These are phyloP conservation scores for Tiliacea citrago DNA, from an alignment of 2,888 invertebrate genomes.

Conservation along the genomic window DNA sequence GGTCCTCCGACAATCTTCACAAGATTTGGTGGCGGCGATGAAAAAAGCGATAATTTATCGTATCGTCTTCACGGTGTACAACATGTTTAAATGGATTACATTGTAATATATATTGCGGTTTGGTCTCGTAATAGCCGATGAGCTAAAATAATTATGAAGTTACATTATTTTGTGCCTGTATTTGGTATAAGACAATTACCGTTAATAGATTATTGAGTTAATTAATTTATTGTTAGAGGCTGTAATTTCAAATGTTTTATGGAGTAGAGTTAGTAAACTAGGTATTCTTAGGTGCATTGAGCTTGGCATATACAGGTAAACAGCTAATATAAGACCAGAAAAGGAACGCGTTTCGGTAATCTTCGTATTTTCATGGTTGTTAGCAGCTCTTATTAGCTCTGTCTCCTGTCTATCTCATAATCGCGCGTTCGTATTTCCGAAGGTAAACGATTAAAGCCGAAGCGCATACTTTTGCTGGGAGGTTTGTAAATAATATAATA, in stretches of 20 bases:
- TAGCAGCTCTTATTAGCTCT: neutral
- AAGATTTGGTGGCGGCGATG: neutral
- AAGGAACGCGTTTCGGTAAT: neutral
- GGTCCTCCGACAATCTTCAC: neutral
- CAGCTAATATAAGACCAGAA: neutral
- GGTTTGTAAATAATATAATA: neutral
- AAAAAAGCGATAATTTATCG: neutral
- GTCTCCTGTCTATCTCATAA: no score
- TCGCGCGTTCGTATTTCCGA: neutral
- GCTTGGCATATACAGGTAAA: neutral
- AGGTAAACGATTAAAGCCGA: neutral
- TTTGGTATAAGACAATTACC: neutral
- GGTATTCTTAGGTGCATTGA: neutral
- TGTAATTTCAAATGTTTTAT: neutral
- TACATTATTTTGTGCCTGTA: neutral
- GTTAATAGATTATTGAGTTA: neutral
- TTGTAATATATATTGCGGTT: constrained; percentile 29
- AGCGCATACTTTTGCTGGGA: neutral
- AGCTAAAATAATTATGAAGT: constrained; percentile 24
- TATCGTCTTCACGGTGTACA: neutral
- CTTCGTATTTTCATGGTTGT: neutral
- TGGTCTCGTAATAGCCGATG: constrained; percentile 5
- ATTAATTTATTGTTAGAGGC: neutral
- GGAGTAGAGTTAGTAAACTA: neutral
- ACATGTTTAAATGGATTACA: neutral